Base-by-base conservation (phyloP, 1,140 invertebrate species). In the Drosophila equinoxialis region DNA sequence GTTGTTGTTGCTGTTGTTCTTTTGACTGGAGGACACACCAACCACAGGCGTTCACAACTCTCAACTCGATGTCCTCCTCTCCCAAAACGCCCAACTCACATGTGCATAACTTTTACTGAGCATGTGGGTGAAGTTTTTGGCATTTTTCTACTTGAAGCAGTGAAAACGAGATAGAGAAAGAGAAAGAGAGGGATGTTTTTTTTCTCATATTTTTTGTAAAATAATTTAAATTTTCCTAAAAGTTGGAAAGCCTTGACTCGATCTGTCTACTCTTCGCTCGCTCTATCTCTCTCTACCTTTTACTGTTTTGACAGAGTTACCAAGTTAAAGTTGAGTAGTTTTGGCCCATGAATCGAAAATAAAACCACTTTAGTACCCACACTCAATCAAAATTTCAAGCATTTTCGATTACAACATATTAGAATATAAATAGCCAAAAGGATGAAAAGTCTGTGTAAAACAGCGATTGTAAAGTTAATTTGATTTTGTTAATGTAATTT, bases 251-350 rank as follows among this genome's bases (percentile, higher is more conserved):
- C 51, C 45, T 33, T 26, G 60, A 23, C 61, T 20, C 17, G 37
- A n/a, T 62, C 59, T 39, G 37, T 41, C n/a, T 62, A 17, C 45
- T 8, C 17, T 23, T 48, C 1, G 3, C 11, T 10, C 35, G 10
- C 8, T 37, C 35, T 37, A 0, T 37, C 0, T 13, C 41, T 3
- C 30, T 1, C 13, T 68, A 58, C 17, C 45, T 51, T 55, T 58
- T 61, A 51, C 59, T 84, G 80, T 89, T 81, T 90, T 84, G 77
- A 84, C 71, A 89, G 84, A 72, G 66, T 73, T 76, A 68, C 67
- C 81, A 84, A 84, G 74, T 84, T 84, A 68, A 89, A 89, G 85
- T 70, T 79, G 67, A 77, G 77, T 74, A 77, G 76, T 79, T 73
- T 69, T 37, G 48, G 42, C 68, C 54, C 45, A 23, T 51, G 45